Base-by-base conservation (phyloP, 1,140 invertebrate genomes). In the Chironomus striatipennis region DNA sequence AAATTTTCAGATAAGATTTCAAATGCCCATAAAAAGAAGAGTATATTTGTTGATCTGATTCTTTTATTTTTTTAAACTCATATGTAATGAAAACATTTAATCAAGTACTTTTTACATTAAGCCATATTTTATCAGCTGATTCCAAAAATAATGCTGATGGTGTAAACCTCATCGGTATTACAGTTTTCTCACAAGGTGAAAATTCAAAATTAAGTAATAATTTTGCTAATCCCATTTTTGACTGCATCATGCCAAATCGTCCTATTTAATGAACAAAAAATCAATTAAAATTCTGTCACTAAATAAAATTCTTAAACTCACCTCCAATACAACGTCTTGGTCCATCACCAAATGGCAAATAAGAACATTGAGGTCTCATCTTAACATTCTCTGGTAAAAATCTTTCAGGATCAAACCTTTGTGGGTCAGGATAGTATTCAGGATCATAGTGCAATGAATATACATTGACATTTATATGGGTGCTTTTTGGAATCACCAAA, bases 351-450 rank as follows among this genome's bases (percentile, higher is more conserved):
- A 78, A 79, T 7, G 77, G 81, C 76, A 83, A 21, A 77, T 81
- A 86, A 2, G 81, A 74, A 65, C 73, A 79, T 12, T 74, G 75
- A 6, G 18, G 79, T 76, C 84, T 77, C 12, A 78, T 76, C 64
- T 76, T 84, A 73, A 75, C 74, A 74, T 79, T 65, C 73, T 83
- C 79, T 0, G 81, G 79, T 10, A 76, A 78, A 43, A 84, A 86
- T 73, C 86, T 78, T 18, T 86, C 81, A 4, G 87, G 87, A 76
- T 86, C 80, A 76, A 84, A 88, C 73, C 76, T 77, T 43, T 82
- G 74, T 2, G 87, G 86, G 74, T 91, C 84, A 12, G 87, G 85
- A 79, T 85, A 91, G 77, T 85, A 82, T 47, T 85, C 80, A 8
- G 85, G 83, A 79, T 90, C 86, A 18, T 84, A 79, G 76, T 93